Evolutionary conservation across 1,140 invertebrate genomes (phyloP), one percentile per base, ranked within the genome.

Genomic region (Neotoxoptera formosana): DNA sequence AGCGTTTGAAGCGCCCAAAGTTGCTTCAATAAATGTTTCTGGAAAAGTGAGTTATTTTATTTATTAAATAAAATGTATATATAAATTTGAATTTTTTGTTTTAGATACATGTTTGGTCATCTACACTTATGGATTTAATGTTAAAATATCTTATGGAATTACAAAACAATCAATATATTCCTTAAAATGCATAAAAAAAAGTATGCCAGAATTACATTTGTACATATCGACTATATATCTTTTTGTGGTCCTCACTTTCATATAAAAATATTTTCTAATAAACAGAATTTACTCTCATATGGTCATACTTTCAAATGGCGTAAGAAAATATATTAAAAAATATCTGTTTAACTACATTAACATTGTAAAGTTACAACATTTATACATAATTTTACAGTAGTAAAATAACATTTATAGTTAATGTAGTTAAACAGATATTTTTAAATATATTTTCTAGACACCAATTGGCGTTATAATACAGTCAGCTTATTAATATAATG

Each of bases 1-100:
- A 56, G 91, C 91, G 36, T 93, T 93, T 45, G 48, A 93, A 41
- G 91, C 91, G 0, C 91, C 91, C 2, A 93, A 93, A 84, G 91
- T 93, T n/a, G 91, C 81, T 51, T 83, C 81, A 7, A 84, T 93
- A 56, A 93, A 56, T 56, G 47, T 86, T 83, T 93, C 91, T 36
- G 91, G 91, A 93, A 84, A 93, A 84, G 91, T 93, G 30, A 51
- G 89, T 90, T 67, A 67, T n/a, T 90, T 90, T n/a, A 90, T 90
- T 89, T 53, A 51, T 25, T 36, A 1, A 30, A 60, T 90, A n/a
- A 67, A 90, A 45, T 21, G 23, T 67, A n/a, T 67, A 23, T 60
- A 36, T 11, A 90, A 30, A 41, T 67, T 60, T n/a, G 11, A 67
- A 90, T 51, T n/a, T 45, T 45, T 60, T 67, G 1, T 86, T 93